A percentile compares a stretch with the other conserved stretches of the same genome.
Conservation (phyloP, 92 coral and sea anemone genomes). For the Heteractis magnifica region DNA sequence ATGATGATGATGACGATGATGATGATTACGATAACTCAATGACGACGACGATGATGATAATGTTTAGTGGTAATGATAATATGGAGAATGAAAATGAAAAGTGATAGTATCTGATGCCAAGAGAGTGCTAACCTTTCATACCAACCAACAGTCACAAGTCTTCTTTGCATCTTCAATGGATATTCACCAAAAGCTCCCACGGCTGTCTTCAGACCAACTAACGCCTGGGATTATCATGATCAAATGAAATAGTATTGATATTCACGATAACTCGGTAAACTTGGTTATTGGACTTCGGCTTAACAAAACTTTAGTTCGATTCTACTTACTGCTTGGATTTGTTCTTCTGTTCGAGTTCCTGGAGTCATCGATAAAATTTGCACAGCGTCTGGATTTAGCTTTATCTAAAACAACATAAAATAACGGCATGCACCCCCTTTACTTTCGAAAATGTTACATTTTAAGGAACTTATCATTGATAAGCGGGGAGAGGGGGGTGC, state of each 20-base stretch:
- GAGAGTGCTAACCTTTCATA: conserved; percentile 72
- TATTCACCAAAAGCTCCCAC: conserved; percentile 94
- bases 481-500: too few species aligned
- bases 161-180: conserved; percentile 83
- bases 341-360: conserved; percentile 76
- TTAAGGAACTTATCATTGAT: too few species aligned
- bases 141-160: conserved; percentile 84
- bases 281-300: too few species aligned
- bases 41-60: neutral
- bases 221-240: conserved; percentile 45
- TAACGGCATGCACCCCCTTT: neutral
- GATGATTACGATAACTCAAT: neutral
- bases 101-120: neutral
- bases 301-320: too few species aligned
- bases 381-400: conserved; percentile 79
- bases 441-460: too few species aligned
- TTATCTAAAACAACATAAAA: conserved; percentile 40
- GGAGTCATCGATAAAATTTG: conserved; percentile 76
- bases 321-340: conserved; percentile 68
- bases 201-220: conserved; percentile 79
- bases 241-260: neutral
- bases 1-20: neutral
- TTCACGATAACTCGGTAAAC: too few species aligned
- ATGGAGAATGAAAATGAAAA: too few species aligned
- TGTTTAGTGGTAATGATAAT: neutral